Evolutionary conservation across 1,140 invertebrate genomes (phyloP), one percentile per base, ranked within the genome.

Genomic region (Brachystomella parvula): DNA sequence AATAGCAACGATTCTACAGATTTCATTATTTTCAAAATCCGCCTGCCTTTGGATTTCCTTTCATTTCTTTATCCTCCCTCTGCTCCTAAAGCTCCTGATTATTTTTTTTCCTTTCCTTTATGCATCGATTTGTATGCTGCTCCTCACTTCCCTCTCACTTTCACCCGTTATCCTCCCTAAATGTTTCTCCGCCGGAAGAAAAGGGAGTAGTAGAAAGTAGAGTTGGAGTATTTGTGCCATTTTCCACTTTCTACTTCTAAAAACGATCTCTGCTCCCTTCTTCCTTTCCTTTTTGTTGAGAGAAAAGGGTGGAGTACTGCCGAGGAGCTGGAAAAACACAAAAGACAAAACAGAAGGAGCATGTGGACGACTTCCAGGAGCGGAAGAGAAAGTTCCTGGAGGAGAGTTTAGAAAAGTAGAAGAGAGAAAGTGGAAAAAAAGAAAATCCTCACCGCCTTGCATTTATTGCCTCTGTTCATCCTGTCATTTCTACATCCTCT

Each of bases 111-210:
- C n/a, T 39, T 39, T 39, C 35, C 19, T 39, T 6, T 53, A 53
- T 53, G 49, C 49, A 53, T 53, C 49, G 49, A 53, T 53, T 53
- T 53, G 24, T 53, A 53, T 53, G 12, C 49, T 44, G n/a, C 39
- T 44, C 39, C 39, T 44, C 39, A 44, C 49, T 53, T 15, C 9
- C 24, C 49, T 26, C 49, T 24, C 49, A 53, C 49, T 53, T 53
- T 53, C 49, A 17, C 49, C 49, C 12, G 49, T 12, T 6, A n/a
- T 44, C n/a, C 39, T 44, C 39, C 39, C n/a, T n/a, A n/a, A n/a
- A n/a, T n/a, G n/a, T n/a, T n/a, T n/a, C n/a, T n/a, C n/a, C n/a
- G n/a, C n/a, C n/a, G n/a, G n/a, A n/a, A n/a, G n/a, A n/a, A n/a
- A n/a, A n/a, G n/a, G n/a, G n/a, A 44, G 39, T n/a, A 44, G 9